Percentiles rank a stretch among this genome's conserved stretches.
phyloP scores from a whole-genome alignment of 2,797 vertebrate genomes.

The Phoeniculus purpureus region DNA sequence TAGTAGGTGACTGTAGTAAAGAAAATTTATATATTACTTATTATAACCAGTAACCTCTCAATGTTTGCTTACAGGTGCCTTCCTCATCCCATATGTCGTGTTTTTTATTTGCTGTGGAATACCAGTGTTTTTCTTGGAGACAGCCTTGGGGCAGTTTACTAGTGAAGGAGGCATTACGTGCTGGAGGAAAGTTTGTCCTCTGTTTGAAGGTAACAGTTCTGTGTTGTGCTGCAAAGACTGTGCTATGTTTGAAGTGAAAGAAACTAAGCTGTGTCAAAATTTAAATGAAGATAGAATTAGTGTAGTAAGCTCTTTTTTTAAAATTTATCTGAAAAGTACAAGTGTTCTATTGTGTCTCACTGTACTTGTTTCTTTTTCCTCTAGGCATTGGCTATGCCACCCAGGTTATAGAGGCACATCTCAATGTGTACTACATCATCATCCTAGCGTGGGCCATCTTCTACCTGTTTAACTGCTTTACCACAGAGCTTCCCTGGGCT shows the following conservation, averaged over 20 bases:
- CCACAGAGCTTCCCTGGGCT: slow-evolving; percentile 96
- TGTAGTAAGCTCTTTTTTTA: neutral
- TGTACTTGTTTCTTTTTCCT: neutral
- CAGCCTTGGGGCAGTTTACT: slow-evolving; percentile 96
- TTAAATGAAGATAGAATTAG: neutral
- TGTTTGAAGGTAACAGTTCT: slow-evolving; percentile 91
- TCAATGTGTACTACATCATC: slow-evolving; percentile 97
- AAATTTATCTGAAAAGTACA: neutral
- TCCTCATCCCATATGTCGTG: slow-evolving; percentile 97
- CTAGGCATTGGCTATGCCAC: slow-evolving; percentile 97
- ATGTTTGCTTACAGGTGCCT: slow-evolving; percentile 85
- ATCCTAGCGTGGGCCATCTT: slow-evolving; percentile 98
- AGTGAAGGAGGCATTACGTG: slow-evolving; percentile 99
- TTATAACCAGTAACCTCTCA: neutral
- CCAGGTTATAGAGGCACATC: slow-evolving; percentile 95
- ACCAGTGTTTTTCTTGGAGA: slow-evolving; percentile 98
- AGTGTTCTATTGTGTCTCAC: neutral
- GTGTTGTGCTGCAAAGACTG: neutral
- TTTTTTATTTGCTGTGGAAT: slow-evolving; percentile 99
- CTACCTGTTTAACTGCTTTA: slow-evolving; percentile 98
- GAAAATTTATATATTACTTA: neutral
- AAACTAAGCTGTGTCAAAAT: neutral
- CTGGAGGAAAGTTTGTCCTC: slow-evolving; percentile 96
- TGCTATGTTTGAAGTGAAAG: neutral
- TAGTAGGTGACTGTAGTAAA: neutral